Evolutionary conservation across 1,140 invertebrate species (phyloP).

Genomic region (Lordiphosa clarofinis): DNA sequence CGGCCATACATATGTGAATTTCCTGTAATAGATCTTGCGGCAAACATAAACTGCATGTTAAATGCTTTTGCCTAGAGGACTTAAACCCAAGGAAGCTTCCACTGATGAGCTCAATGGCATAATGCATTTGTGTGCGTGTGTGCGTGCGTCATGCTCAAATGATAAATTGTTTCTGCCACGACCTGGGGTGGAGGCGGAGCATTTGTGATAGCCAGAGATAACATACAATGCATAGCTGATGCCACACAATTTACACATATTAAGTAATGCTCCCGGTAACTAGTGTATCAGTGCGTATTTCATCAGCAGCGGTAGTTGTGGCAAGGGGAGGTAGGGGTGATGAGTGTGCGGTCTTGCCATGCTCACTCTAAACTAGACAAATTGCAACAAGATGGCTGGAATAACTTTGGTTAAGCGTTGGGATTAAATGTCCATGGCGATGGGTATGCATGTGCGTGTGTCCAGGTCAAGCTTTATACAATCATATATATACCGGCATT

Average conservation of each 20-base stretch:
- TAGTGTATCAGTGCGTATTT: slow-evolving; percentile 46
- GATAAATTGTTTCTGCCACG: slow-evolving; percentile 66
- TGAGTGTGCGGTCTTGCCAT: slow-evolving; percentile 33
- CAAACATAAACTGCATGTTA: slow-evolving; percentile 77
- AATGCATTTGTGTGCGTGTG: slow-evolving; percentile 47
- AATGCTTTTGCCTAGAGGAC: slow-evolving; percentile 65
- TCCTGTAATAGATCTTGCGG: slow-evolving; percentile 65
- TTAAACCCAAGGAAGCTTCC: slow-evolving; percentile 22
- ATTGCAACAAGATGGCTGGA: slow-evolving; percentile 55
- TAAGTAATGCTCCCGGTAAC: slow-evolving; percentile 73
- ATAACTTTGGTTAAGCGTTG: slow-evolving; percentile 40
- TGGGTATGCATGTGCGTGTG: not conserved
- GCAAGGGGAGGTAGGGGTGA: slow-evolving; percentile 11
- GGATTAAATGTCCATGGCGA: slow-evolving; percentile 25
- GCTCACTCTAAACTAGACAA: slow-evolving; percentile 49
- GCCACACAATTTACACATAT: slow-evolving; percentile 77
- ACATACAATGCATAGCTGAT: slow-evolving; percentile 74
- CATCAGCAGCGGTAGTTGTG: slow-evolving; percentile 11
- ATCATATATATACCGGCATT: not conserved
- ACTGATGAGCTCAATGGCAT: slow-evolving; percentile 50
- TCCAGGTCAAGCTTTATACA: no score
- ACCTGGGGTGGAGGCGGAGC: slow-evolving; percentile 21
- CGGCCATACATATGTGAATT: slow-evolving; percentile 15
- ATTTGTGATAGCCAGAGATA: slow-evolving; percentile 61
- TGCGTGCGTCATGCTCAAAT: slow-evolving; percentile 74